Evolutionary conservation across 2,888 invertebrate genomes (phyloP).

Genomic region (Uloborus plumipes): DNA sequence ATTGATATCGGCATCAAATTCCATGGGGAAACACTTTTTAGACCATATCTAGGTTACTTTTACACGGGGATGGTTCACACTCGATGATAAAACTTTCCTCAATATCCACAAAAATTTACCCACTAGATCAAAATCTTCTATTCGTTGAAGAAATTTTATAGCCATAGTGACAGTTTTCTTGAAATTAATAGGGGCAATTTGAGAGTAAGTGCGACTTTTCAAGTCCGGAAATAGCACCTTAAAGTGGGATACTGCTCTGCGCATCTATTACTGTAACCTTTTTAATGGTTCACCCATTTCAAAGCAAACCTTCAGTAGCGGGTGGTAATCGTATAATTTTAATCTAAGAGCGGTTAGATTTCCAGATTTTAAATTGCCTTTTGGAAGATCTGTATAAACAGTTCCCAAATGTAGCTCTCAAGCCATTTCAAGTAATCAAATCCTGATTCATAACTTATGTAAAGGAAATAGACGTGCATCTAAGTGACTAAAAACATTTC

Average conservation of each 20-base stretch:
- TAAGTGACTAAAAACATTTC: no score
- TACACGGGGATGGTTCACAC: slow-evolving; percentile 21
- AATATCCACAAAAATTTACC: slow-evolving; percentile 38
- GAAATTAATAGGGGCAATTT: slow-evolving; percentile 57
- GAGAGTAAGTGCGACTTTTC: slow-evolving; percentile 48
- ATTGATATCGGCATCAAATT: no score
- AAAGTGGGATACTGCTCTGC: slow-evolving; percentile 44
- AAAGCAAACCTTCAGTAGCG: slow-evolving; percentile 25
- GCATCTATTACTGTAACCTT: slow-evolving; percentile 45
- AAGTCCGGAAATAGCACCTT: slow-evolving; percentile 48
- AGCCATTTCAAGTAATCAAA: no score
- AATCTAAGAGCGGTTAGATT: slow-evolving; percentile 55
- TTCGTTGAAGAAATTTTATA: slow-evolving; percentile 54
- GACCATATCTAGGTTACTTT: slow-evolving; percentile 20
- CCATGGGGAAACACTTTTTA: neutral
- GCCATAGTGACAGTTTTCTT: slow-evolving; percentile 54
- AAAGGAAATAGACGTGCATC: no score
- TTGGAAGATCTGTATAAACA: slow-evolving; percentile 4
- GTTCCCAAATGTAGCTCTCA: no score
- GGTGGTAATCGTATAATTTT: slow-evolving; percentile 47
- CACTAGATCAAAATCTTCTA: slow-evolving; percentile 50
- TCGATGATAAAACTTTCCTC: slow-evolving; percentile 31
- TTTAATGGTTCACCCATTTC: slow-evolving; percentile 40
- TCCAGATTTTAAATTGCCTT: slow-evolving; percentile 34
- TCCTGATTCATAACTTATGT: no score